Conservation (phyloP, 1,140 invertebrate genomes). For the Brachionus rubens region DNA sequence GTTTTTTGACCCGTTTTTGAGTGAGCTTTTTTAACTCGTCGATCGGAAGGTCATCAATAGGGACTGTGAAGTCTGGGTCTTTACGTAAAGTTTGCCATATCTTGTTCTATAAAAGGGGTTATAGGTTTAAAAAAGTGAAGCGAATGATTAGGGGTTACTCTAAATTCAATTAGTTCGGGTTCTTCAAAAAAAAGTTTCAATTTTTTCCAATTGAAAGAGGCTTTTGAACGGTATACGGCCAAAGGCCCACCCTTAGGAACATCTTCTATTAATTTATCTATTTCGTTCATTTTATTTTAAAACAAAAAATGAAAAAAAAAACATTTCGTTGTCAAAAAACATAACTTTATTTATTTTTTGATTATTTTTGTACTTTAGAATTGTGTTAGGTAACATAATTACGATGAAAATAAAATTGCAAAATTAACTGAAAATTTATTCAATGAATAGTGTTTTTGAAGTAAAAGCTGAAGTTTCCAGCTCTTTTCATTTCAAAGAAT, state of each 20-base stretch:
- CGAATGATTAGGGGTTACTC: conserved; percentile 65
- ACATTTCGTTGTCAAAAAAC: too few relatives aligned
- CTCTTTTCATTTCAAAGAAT: too few relatives aligned
- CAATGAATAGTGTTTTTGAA: too few relatives aligned
- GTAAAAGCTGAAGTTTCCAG: too few relatives aligned
- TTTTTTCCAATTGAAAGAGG: conserved; percentile 75
- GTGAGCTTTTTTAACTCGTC: conserved; percentile 1
- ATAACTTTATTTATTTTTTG: too few relatives aligned
- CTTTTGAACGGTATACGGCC: conserved; percentile 69
- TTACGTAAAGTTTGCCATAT: conserved; percentile 75
- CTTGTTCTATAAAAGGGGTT: conserved; percentile 66
- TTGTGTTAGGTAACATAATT: too few relatives aligned
- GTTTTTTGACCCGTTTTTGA: conserved; percentile 60
- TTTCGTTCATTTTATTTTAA: conserved; percentile 5
- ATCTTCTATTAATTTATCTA: conserved; percentile 33
- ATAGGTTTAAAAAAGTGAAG: conserved; percentile 51
- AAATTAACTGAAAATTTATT: too few relatives aligned
- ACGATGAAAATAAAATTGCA: too few relatives aligned
- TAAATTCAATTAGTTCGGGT: conserved; percentile 60
- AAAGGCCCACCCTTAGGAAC: conserved; percentile 65
- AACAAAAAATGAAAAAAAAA: too few relatives aligned
- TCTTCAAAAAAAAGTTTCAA: conserved; percentile 72
- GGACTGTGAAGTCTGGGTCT: conserved; percentile 72
- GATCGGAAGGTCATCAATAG: background rate
- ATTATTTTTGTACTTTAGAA: too few relatives aligned